phyloP scores from a whole-genome alignment of 2,797 vertebrate species.

The Mormyrus proboscirostris region DNA sequence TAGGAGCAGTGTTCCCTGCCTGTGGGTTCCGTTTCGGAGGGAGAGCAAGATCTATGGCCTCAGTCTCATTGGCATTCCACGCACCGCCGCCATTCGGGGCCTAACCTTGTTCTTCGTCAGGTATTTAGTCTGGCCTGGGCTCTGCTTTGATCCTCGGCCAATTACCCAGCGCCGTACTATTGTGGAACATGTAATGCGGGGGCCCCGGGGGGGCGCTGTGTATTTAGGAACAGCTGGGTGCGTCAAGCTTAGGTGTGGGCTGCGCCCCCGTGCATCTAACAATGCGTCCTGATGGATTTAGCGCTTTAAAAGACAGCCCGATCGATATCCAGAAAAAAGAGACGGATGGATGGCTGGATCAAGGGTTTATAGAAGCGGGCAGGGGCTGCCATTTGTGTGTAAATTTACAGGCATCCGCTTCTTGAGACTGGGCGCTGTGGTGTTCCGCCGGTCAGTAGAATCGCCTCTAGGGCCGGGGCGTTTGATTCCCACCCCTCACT shows the following conservation, averaged over 20 bases:
- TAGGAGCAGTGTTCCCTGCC: not conserved
- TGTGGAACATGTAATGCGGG: conserved; percentile 39
- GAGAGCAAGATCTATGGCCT: not conserved
- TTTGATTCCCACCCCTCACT: not conserved
- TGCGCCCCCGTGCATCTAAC: conserved; percentile 12
- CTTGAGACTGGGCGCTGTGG: not conserved
- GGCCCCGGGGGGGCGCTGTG: conserved; percentile 38
- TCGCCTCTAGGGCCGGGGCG: not conserved
- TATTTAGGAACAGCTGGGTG: conserved; percentile 22
- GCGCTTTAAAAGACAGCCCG: not conserved
- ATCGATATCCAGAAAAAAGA: not conserved
- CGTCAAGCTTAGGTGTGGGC: conserved; percentile 2
- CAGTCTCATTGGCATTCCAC: conserved; percentile 25
- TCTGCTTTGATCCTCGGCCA: conserved; percentile 57
- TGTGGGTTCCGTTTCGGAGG: not conserved
- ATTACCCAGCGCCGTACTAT: conserved; percentile 52
- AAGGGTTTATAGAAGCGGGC: conserved; percentile 20
- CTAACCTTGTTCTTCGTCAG: conserved; percentile 41
- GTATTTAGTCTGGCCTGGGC: conserved; percentile 53
- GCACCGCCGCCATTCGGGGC: conserved; percentile 27
- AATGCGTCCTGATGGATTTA: conserved; percentile 6
- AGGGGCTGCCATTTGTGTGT: not conserved
- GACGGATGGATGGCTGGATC: not conserved
- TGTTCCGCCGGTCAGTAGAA: not conserved
- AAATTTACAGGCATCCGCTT: conserved; percentile 15